Evolutionary conservation across 2,113 vertebrate genomes (phyloP).

Genomic region (Coreoperca whiteheadi): DNA sequence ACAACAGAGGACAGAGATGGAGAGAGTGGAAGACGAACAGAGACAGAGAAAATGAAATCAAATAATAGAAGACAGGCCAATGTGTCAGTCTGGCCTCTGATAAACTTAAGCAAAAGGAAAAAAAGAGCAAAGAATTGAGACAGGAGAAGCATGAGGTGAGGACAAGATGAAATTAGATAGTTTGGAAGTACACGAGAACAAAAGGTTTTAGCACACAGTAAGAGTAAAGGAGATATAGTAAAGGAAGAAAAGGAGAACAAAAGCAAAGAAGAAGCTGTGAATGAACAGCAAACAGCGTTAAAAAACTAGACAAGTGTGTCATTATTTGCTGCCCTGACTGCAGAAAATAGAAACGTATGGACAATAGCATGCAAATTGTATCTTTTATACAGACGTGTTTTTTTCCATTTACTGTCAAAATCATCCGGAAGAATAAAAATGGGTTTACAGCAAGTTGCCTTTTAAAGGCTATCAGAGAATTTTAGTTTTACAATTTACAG

Average conservation of each 20-base stretch:
- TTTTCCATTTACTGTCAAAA: slow-evolving; percentile 24
- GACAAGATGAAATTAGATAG: slow-evolving; percentile 20
- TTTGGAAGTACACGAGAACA: neutral
- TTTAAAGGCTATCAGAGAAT: slow-evolving; percentile 5
- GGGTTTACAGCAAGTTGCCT: neutral
- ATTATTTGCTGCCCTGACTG: neutral
- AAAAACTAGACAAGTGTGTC: neutral
- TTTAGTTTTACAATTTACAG: neutral
- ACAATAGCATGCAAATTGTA: slow-evolving; percentile 38
- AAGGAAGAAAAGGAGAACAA: neutral
- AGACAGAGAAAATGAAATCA: slow-evolving; percentile 13
- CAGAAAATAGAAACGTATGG: neutral
- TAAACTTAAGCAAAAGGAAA: neutral
- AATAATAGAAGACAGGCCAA: neutral
- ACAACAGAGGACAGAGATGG: slow-evolving; percentile 38
- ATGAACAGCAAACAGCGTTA: slow-evolving; percentile 6
- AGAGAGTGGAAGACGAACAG: slow-evolving; percentile 25
- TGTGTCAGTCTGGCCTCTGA: slow-evolving; percentile 11
- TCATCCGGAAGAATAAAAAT: slow-evolving; percentile 14
- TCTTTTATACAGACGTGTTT: neutral
- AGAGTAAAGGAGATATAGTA: neutral
- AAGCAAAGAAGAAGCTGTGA: neutral
- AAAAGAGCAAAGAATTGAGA: slow-evolving; percentile 11
- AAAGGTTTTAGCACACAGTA: neutral
- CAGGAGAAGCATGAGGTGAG: neutral